Conservation (phyloP, 1,140 invertebrate genomes). For the Drosophila busckii region DNA sequence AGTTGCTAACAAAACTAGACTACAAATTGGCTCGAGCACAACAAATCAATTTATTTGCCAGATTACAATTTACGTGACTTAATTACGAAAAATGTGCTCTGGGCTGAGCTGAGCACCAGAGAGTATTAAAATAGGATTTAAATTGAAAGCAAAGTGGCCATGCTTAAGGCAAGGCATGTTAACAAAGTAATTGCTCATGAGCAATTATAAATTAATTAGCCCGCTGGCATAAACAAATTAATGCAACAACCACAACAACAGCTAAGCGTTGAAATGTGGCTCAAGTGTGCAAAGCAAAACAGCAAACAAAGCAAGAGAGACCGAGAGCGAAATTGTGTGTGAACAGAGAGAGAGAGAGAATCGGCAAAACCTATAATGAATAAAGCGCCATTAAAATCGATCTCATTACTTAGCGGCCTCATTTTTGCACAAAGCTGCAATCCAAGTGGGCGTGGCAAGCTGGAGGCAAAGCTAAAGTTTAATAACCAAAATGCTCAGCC, state of each 20-base stretch:
- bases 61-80: conserved; percentile 69
- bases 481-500: conserved; percentile 66
- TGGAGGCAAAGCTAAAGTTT: conserved; percentile 36
- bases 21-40: too few relatives aligned
- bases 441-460: conserved; percentile 38
- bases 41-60: conserved; percentile 68
- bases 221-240: conserved; percentile 25
- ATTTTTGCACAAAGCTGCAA: too few relatives aligned
- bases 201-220: conserved; percentile 64
- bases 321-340: too few relatives aligned
- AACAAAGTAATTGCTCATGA: conserved; percentile 30
- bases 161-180: conserved; percentile 14
- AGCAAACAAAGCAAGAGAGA: conserved; percentile 3
- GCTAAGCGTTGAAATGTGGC: conserved; percentile 34
- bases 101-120: neutral
- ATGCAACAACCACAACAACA: conserved; percentile 38
- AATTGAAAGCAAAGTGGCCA: neutral
- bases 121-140: conserved; percentile 2
- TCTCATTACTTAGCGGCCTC: conserved; percentile 70
- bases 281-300: conserved; percentile 31
- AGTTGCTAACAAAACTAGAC: too few relatives aligned
- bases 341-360: conserved; percentile 21
- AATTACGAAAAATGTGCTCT: conserved; percentile 22
- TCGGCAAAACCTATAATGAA: too few relatives aligned
- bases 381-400: conserved; percentile 47